Percentiles rank a stretch among this genome's conserved stretches.
Evolutionary conservation across 2,797 vertebrate species (phyloP).

Genomic region (Gymnothorax javanicus): DNA sequence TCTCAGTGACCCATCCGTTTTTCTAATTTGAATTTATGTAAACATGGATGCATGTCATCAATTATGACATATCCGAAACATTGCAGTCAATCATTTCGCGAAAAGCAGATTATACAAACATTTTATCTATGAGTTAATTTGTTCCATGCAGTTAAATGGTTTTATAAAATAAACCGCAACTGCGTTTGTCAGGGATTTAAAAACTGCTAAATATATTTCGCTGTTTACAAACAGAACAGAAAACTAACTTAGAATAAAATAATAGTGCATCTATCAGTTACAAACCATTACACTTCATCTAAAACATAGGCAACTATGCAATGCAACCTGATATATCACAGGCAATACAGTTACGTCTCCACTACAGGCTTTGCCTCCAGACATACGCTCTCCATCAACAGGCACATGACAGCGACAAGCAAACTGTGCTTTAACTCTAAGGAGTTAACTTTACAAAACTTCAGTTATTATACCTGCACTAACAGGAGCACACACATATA

Average conservation of each 20-base stretch:
- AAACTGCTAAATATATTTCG: not conserved
- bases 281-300: not conserved
- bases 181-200: not conserved
- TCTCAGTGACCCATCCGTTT: no score
- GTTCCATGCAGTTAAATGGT: not conserved
- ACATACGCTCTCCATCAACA: not conserved
- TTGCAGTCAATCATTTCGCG: not conserved
- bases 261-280: not conserved
- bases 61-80: not conserved
- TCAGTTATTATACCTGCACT: slow-evolving; percentile 13
- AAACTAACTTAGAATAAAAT: not conserved
- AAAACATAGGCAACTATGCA: not conserved
- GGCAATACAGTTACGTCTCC: not conserved
- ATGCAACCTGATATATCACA: not conserved
- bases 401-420: slow-evolving; percentile 5
- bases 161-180: not conserved
- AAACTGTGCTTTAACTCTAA: slow-evolving; percentile 6
- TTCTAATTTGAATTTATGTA: no score
- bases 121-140: not conserved
- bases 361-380: not conserved
- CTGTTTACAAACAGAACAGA: not conserved
- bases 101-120: not conserved
- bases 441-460: not conserved
- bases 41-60: not conserved
- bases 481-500: not conserved